These are phyloP conservation scores for Cydia amplana DNA, from an alignment of 1,140 invertebrate genomes.

Conservation along the genomic window DNA sequence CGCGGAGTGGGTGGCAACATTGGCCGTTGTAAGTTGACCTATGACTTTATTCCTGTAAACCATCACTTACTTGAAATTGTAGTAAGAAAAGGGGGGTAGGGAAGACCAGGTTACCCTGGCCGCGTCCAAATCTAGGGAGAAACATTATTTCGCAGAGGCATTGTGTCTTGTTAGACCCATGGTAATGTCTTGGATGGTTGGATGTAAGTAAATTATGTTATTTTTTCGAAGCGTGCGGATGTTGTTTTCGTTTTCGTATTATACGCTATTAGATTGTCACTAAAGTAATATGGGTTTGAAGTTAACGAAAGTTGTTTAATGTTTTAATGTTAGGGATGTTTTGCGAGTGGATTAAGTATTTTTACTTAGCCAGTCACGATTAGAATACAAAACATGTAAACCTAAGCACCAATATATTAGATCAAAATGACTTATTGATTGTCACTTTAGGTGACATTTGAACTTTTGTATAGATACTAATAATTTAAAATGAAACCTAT, in stretches of 20 bases:
- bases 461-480: too few species aligned
- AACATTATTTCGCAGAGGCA: slow-evolving; percentile 64
- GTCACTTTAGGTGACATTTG: too few species aligned
- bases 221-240: slow-evolving; percentile 38
- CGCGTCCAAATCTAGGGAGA: slow-evolving; percentile 51
- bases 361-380: neutral
- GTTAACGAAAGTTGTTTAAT: slow-evolving; percentile 10
- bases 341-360: neutral
- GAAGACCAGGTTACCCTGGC: slow-evolving; percentile 52
- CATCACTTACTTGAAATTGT: neutral
- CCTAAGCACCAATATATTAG: too few species aligned
- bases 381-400: slow-evolving; percentile 24
- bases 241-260: slow-evolving; percentile 37
- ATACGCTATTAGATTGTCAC: slow-evolving; percentile 30
- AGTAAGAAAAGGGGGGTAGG: slow-evolving; percentile 32
- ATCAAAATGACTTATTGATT: too few species aligned
- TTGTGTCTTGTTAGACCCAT: slow-evolving; percentile 75
- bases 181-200: slow-evolving; percentile 74
- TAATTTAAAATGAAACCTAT: too few species aligned
- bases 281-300: slow-evolving; percentile 3
- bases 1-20: slow-evolving; percentile 58
- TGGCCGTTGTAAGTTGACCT: slow-evolving; percentile 52
- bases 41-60: slow-evolving; percentile 47
- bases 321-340: neutral
- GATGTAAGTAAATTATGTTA: slow-evolving; percentile 76